Base-by-base conservation (phyloP, 2,888 invertebrate genomes). In the Microdon myrmicae region DNA sequence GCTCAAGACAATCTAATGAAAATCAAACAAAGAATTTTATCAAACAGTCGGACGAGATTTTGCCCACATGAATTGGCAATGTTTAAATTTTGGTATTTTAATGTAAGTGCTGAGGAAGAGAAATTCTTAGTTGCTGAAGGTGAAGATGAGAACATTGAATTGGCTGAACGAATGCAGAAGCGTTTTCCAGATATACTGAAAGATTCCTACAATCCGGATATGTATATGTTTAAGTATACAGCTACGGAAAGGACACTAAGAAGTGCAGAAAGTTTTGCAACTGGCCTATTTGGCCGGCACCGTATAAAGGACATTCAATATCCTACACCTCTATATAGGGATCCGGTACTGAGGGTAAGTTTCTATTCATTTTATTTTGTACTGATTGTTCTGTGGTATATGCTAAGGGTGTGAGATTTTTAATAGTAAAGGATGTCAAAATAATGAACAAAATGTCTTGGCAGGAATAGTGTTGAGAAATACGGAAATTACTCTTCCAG, bases 221-320 rank as follows among this genome's bases (percentile, higher is more conserved):
- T 70, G 55, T 74, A 72, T 66, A 81, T 90, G 87, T 90, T 93
- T 72, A 87, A 87, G 71, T 89, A 85, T 69, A 93, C 93, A 10
- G 85, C 86, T 1, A 90, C 90, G 1, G 88, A 92, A 73, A 83
- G 93, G 68, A 85, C 92, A 0, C 82, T 86, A 45, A 85, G 85
- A 71, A 93, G 93, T 77, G 91, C 91, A 0, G 83, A 83, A 70
- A 83, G 85, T 74, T 93, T 92, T 80, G 84, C 87, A 0, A 82
- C 85, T 39, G 92, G 92, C 0, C 77, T 93, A 29, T 92, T 93
- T 79, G 89, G 89, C 8, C 82, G 84, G 61, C 81, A 84, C 69
- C 82, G 83, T 13, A 83, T 85, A 12, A 80, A 82, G 39, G 77
- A 84, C 67, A 85, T 92, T 7, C 79, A 82, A 72, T 90, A 85